These are phyloP conservation scores for Typhlomys cinereus DNA, from an alignment of 2,113 vertebrate genomes.

Conservation along the genomic window DNA sequence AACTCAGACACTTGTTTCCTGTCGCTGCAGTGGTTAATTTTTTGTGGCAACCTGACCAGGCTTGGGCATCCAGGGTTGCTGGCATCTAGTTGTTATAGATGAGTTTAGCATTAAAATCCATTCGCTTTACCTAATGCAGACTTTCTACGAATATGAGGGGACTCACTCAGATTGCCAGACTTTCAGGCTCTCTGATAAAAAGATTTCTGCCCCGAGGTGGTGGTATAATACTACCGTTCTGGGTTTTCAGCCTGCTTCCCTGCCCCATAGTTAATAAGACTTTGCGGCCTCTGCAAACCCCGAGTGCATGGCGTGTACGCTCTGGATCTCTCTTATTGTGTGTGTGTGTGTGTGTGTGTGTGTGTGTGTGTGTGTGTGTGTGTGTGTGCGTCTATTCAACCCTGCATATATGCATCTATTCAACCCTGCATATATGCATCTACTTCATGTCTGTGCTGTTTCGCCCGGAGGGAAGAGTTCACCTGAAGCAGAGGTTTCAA, in stretches of 20 bases:
- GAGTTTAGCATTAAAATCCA: neutral
- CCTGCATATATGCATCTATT: no score
- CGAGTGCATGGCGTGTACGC: neutral
- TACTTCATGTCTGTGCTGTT: neutral
- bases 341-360: no score
- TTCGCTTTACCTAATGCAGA: neutral
- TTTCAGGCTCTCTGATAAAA: neutral
- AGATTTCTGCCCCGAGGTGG: neutral
- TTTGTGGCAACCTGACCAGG: neutral
- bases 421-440: no score
- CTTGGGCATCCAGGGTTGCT: neutral
- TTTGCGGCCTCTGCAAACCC: neutral
- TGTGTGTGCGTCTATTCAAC: no score
- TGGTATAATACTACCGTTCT: neutral
- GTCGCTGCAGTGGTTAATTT: neutral
- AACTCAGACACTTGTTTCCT: neutral
- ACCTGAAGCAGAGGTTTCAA: neutral
- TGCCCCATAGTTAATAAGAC: neutral
- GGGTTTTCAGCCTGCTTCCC: neutral
- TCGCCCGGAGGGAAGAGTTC: neutral
- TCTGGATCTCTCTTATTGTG: no score
- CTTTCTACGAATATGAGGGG: rapidly evolving
- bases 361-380: no score
- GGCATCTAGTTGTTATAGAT: neutral
- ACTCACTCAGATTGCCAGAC: neutral